Conservation (phyloP, 2,888 invertebrate genomes). For the Pterostichus niger region DNA sequence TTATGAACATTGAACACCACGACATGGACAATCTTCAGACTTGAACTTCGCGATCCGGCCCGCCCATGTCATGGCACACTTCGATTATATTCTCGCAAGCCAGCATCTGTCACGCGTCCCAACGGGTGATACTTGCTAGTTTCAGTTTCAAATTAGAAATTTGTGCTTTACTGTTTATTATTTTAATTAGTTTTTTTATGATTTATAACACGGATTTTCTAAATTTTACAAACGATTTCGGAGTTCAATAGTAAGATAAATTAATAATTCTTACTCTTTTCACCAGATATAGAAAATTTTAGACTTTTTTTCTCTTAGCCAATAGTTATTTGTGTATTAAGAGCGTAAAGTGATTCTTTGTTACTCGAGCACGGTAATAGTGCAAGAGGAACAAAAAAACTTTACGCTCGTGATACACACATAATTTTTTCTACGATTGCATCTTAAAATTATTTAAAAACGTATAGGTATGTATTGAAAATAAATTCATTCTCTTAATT, state of each 20-base stretch:
- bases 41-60: constrained; percentile 30
- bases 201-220: background rate
- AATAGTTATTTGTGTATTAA: too few relatives aligned
- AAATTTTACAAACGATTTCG: too few relatives aligned
- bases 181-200: constrained; percentile 18
- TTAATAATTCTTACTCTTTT: background rate
- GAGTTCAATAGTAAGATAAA: too few relatives aligned
- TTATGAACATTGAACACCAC: background rate
- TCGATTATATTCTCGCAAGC: constrained; percentile 8
- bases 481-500: too few relatives aligned
- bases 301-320: too few relatives aligned
- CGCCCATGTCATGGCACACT: constrained; percentile 44
- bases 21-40: background rate
- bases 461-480: too few relatives aligned
- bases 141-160: constrained; percentile 7
- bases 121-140: background rate
- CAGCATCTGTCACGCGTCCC: background rate
- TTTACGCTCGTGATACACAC: too few relatives aligned
- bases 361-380: too few relatives aligned
- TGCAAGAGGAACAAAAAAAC: too few relatives aligned
- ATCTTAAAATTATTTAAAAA: too few relatives aligned
- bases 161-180: background rate
- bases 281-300: background rate
- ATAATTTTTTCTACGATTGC: too few relatives aligned
- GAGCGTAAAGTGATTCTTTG: too few relatives aligned